Base-by-base conservation (phyloP, 2,888 invertebrate genomes). In the Drosophila falleni region DNA sequence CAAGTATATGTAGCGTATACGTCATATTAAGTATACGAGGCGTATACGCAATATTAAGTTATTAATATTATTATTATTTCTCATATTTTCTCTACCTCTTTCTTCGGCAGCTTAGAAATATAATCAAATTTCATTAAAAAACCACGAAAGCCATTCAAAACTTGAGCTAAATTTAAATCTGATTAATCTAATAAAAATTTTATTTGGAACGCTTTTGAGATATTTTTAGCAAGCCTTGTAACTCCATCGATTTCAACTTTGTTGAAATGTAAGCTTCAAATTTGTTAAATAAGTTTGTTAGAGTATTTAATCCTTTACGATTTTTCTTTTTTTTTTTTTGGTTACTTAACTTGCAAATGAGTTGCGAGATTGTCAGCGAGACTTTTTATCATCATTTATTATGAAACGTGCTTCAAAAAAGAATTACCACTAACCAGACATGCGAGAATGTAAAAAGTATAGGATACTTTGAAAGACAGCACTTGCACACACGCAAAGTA, bases 331-430 rank as follows among this genome's bases (percentile, higher is more conserved):
- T 23, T 23, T 23, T 23, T 23, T 44, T 37, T 35, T 55, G 47
- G 55, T 37, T 69, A 67, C 70, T 75, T 75, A 56, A 63, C 64
- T 71, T 75, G 59, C 75, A 80, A 81, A 78, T 81, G 75, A 78
- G 75, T 74, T 74, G 26, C 59, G 16, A 50, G 39, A 61, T 66
- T 44, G 26, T n/a, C 19, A 49, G 23, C 33, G 72, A 41, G 51
- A 29, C 47, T 23, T 54, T 59, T 77, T 62, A 69, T 69, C 64
- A 56, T 71, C 42, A 71, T 66, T 79, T 71, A 69, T 71, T 44
- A 58, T 61, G 65, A 74, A 72, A 78, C 73, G 71, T 69, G 72
- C 61, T 8, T 51, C 53, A 50, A 53, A 62, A 61, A 61, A 72
- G 56, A 54, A 66, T 59, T 54, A 61, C 50, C 62, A 29, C 33